A percentile compares a stretch with the other conserved stretches of the same genome.
Conservation (phyloP, 2,888 invertebrate species). For the Diplazon laetatorius region DNA sequence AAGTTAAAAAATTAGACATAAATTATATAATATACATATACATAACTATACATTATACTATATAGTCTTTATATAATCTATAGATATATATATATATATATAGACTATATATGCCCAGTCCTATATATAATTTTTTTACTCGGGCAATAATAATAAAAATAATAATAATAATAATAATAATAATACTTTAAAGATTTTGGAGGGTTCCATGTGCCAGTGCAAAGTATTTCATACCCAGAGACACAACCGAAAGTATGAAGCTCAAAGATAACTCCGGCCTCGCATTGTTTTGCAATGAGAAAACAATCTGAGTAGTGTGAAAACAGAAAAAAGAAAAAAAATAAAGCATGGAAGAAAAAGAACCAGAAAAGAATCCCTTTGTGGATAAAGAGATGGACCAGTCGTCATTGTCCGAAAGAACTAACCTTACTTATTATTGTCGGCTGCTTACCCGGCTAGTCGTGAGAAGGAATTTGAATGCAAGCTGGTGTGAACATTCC, state of each 20-base stretch:
- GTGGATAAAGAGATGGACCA: conserved; percentile 50
- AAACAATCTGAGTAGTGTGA: conserved; percentile 1
- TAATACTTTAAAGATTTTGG: too few relatives aligned
- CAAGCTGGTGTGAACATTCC: conserved; percentile 12
- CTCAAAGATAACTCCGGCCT: conserved; percentile 45
- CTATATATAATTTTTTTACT: too few relatives aligned
- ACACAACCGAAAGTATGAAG: conserved; percentile 45
- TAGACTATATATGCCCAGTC: too few relatives aligned
- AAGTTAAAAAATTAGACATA: too few relatives aligned
- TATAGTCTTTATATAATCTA: too few relatives aligned
- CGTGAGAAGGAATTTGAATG: conserved; percentile 15
- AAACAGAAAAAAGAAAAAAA: too few relatives aligned
- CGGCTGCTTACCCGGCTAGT: neutral
- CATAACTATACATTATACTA: too few relatives aligned
- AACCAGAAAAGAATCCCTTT: conserved; percentile 53
- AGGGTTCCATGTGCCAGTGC: conserved; percentile 24
- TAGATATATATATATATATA: too few relatives aligned
- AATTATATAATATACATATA: too few relatives aligned
- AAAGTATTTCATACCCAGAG: conserved; percentile 29
- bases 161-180: too few relatives aligned
- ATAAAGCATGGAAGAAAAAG: conserved; percentile 14
- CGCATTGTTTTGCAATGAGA: conserved; percentile 49
- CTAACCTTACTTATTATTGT: too few relatives aligned
- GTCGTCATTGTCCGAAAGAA: conserved; percentile 50
- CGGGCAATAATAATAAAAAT: too few relatives aligned